phyloP scores from a whole-genome alignment of 2,888 invertebrate species.

The Nycteola revayana region DNA sequence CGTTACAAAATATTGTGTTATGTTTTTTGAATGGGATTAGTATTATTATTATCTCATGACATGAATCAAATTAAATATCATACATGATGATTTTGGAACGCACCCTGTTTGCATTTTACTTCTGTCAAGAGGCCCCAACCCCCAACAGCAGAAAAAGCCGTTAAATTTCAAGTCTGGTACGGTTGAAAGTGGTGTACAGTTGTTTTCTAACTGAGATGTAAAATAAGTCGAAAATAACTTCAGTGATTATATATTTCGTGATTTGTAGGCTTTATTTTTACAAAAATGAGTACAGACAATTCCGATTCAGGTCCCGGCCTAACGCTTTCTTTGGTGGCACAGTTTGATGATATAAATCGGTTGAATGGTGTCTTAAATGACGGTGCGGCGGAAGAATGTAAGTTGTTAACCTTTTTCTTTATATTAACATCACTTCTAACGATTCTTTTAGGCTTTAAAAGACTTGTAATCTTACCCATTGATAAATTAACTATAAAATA shows the following conservation, averaged over 20 bases:
- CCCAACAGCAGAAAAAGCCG: constrained; percentile 36
- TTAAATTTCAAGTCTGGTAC: constrained; percentile 36
- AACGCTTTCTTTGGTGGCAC: constrained; percentile 84
- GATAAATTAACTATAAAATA: too few relatives aligned
- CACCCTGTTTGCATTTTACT: constrained; percentile 11
- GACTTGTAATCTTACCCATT: too few relatives aligned
- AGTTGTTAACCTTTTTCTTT: too few relatives aligned
- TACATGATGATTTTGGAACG: constrained; percentile 21
- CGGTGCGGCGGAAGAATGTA: constrained; percentile 86
- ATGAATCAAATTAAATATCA: too few relatives aligned
- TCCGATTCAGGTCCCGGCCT: constrained; percentile 63
- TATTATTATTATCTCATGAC: too few relatives aligned
- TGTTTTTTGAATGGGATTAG: too few relatives aligned
- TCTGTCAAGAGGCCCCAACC: constrained; percentile 13
- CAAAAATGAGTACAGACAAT: constrained; percentile 68
- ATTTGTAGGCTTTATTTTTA: constrained; percentile 15
- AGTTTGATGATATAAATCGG: constrained; percentile 87
- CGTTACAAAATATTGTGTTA: too few relatives aligned
- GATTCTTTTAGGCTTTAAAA: too few relatives aligned
- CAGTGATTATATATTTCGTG: constrained; percentile 17
- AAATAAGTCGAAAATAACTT: constrained; percentile 11
- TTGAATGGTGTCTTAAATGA: constrained; percentile 84
- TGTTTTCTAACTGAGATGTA: constrained; percentile 29
- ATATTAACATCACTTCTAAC: too few relatives aligned
- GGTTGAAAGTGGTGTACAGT: constrained; percentile 20